Conservation (phyloP, 2,888 invertebrate species). For the Palloptera scutellata region DNA sequence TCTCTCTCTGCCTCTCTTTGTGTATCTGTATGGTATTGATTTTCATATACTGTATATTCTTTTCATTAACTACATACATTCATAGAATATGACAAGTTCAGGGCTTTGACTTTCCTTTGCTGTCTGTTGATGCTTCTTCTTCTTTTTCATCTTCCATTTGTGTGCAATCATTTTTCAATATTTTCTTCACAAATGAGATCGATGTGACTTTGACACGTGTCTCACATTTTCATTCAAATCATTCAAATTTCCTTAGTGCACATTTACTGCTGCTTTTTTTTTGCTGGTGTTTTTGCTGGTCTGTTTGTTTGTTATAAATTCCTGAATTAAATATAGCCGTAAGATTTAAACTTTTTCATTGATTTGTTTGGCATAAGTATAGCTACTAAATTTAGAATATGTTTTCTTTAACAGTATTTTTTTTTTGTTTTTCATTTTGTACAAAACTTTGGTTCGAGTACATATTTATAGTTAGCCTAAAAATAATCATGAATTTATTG, state of each 20-base stretch:
- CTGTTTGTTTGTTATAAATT: conserved; percentile 3
- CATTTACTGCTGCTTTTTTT: neutral
- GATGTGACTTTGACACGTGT: too few species aligned
- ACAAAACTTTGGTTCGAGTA: too few species aligned
- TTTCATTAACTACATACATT: neutral
- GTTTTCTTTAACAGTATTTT: neutral
- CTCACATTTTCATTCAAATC: neutral
- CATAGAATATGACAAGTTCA: conserved; percentile 21
- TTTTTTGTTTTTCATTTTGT: neutral
- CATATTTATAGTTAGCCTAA: too few species aligned
- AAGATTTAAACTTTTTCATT: conserved; percentile 4
- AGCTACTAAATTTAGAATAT: too few species aligned
- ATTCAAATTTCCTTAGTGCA: neutral
- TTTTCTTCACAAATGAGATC: neutral
- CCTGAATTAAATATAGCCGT: neutral
- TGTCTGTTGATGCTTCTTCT: neutral
- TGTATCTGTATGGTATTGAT: conserved; percentile 26
- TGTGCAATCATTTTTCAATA: neutral
- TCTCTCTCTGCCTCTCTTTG: too few species aligned
- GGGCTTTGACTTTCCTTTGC: conserved; percentile 16
- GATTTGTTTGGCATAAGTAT: neutral
- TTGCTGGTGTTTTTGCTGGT: too few species aligned
- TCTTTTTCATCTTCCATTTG: neutral
- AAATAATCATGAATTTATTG: too few species aligned
- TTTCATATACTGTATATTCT: conserved; percentile 32